Base-by-base conservation (phyloP, 2,797 vertebrate species). In the Zenarchopterus dispar region DNA sequence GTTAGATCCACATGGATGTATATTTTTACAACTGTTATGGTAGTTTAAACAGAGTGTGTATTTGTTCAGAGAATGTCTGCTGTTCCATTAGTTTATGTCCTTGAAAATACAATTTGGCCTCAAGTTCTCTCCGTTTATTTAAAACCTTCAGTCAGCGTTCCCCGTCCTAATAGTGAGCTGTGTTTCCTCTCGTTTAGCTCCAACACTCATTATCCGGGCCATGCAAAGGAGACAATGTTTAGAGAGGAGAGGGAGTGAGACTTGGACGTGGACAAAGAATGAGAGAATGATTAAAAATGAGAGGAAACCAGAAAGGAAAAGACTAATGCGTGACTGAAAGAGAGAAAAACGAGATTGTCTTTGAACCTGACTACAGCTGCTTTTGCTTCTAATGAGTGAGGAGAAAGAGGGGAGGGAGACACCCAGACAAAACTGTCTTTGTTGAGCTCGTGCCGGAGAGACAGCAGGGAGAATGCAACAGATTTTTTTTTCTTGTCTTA, bases 111-210 rank as follows among this genome's bases (percentile, higher is more conserved):
- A 81, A 89, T 90, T 89, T 87, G 87, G 88, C 90, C 86, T 87
- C 77, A 84, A 91, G 84, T 90, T 88, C 81, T 79, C 78, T 79
- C 58, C 83, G 84, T 93, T 93, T 93, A 92, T 92, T 90, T 93
- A 89, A 91, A 92, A 87, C 87, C 91, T 84, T 90, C 89, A 89
- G 87, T 88, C 88, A 81, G 85, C 77, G 51, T 83, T 88, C 28
- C 85, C 80, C 82, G 72, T 89, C 79, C 85, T 92, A 89, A 91
- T 92, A 90, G 90, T 89, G 82, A 88, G 85, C 85, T 67, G 77
- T 88, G 89, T 91, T 92, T 93, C 88, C 92, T 91, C 88, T 91
- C 83, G 82, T 91, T 92, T 88, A 89, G 83, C 81, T 88, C 58
- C 84, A 60, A 84, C 87, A 88, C 86, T 92, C 90, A 90, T 92